Base-by-base conservation (phyloP, 1,140 invertebrate genomes). In the Mylabris phalerata region DNA sequence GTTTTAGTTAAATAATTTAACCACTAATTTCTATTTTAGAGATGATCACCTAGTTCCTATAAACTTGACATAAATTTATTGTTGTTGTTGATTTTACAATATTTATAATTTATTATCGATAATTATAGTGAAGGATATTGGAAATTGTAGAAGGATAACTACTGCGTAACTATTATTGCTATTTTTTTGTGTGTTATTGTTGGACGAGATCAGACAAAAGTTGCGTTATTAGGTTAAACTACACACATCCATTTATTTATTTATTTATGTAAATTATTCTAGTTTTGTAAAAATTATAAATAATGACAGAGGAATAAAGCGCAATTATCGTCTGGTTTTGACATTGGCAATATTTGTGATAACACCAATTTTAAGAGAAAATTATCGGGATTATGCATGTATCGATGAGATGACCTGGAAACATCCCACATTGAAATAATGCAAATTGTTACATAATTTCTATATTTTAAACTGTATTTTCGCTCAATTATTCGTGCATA, bases 161-260 rank as follows among this genome's bases (percentile, higher is more conserved):
- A 7, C 27, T 32, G 32, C 32, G 32, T 32, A 32, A 32, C 7
- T 32, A 19, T 19, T 19, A 19, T 19, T 19, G 19, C 19, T 32
- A 32, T 32, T 32, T 32, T 32, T 7, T 32, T 32, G 32, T 32
- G 0, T 32, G 7, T 32, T 32, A 7, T 32, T 32, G 46, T 32
- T 32, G 51, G 45, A 46, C 51, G 51, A 54, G 51, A 54, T 54
- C 51, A 46, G 51, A 54, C 51, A 54, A 54, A 54, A 54, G 51
- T 54, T 54, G 51, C 51, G 51, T 54, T 54, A 54, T 54, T 54
- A 38, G 51, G 51, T 54, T 54, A 54, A 32, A 42, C 50, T 52
- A 9, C 40, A 46, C 44, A 52, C 50, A 44, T 26, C 10, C 45
- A 52, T 54, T 32, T 32, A 32, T 32, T 32, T 54, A 46, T 54